Base-by-base conservation (phyloP, 2,888 invertebrate genomes). In the Drosophila mayaguana region DNA sequence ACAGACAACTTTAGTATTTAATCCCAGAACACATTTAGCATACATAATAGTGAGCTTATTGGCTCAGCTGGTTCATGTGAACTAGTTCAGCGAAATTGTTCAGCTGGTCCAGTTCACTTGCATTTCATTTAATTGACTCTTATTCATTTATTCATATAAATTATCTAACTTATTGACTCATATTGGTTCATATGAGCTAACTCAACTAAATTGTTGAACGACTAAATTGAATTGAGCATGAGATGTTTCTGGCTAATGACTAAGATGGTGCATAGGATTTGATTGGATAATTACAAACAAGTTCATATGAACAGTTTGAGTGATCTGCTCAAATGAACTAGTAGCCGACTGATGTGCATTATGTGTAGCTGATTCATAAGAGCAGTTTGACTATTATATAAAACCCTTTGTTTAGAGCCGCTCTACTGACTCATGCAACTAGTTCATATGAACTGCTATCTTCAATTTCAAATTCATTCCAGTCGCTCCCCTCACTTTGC, bases 401-500 rank as follows among this genome's bases (percentile, higher is more conserved):
- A 12, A 12, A 34, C 11, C 2, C 6, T 8, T 8, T 34, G 6
- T 12, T 34, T 11, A 0, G 20, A 34, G 0, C 7, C 14, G 2
- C 16, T 51, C 1, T 4, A 36, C 22, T 36, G 22, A 14, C 16
- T 22, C 36, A 16, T 22, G 20, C 3, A 36, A 16, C 51, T 32
- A 11, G 42, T 43, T 43, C 56, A 56, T 34, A 43, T 56, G 43
- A 56, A 56, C 28, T 32, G 14, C 1, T 20, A 3, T 51, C 11
- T 18, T 6, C 11, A 28, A 34, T 20, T 12, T 11, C 6, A 28
- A 20, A 51, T 32, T 8, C 51, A 4, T n/a, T 32, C 28, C 11
- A 45, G 14, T 22, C 7, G 45, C 8, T 45, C 14, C 6, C 1
- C 14, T 22, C 14, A 11, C 11, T 2, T 8, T 16, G 8, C 3